phyloP scores from a whole-genome alignment of 2,888 invertebrate species.

The Anagyrus pseudococci region DNA sequence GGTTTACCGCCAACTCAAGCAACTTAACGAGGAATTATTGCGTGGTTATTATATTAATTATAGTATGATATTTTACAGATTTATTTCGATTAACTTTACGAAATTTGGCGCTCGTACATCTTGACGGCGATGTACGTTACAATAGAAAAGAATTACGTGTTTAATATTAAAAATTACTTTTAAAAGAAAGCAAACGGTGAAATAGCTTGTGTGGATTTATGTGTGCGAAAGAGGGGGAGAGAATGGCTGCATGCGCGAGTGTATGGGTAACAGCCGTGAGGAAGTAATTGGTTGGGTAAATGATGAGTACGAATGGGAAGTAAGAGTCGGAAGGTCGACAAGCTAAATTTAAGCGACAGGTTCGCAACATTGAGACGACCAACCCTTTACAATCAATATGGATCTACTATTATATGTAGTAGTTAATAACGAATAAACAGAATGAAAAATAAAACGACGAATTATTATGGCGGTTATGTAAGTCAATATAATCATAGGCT shows the following conservation, averaged over 20 bases:
- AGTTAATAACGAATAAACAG: slow-evolving; percentile 35
- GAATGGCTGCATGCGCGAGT: slow-evolving; percentile 1
- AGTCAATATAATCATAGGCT: slow-evolving; percentile 39
- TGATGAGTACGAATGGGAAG: slow-evolving; percentile 7
- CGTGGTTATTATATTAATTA: too few relatives aligned
- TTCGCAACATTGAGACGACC: slow-evolving; percentile 38
- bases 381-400: slow-evolving; percentile 38
- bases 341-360: slow-evolving; percentile 40
- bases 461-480: slow-evolving; percentile 37
- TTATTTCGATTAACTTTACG: neutral
- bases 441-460: slow-evolving; percentile 33
- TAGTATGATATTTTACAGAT: too few relatives aligned
- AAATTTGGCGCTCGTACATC: slow-evolving; percentile 26
- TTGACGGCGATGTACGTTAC: slow-evolving; percentile 32
- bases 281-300: neutral
- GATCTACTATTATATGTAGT: slow-evolving; percentile 37
- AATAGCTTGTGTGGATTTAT: slow-evolving; percentile 22
- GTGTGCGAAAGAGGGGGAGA: neutral
- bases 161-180: slow-evolving; percentile 38
- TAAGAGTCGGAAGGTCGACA: slow-evolving; percentile 39
- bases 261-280: slow-evolving; percentile 1
- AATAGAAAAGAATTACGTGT: slow-evolving; percentile 37
- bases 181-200: slow-evolving; percentile 26
- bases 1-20: too few relatives aligned
- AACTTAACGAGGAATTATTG: too few relatives aligned